Base-by-base conservation (phyloP, 2,888 invertebrate species). In the Cephonodes hylas region DNA sequence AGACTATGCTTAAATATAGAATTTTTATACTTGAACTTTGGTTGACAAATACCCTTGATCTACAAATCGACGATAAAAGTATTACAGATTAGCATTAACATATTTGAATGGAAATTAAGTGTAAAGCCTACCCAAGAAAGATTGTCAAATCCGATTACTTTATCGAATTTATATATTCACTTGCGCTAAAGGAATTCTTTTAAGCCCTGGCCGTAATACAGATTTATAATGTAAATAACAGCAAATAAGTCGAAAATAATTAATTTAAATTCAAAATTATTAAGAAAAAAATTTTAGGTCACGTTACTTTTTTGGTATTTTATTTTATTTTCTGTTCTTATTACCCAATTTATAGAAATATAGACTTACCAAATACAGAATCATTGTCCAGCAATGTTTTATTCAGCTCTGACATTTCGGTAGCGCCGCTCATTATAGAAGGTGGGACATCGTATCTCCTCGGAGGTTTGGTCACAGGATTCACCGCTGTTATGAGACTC, bases 391-490 rank as follows among this genome's bases (percentile, higher is more conserved):
- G 93, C 73, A 97, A 93, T 68, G 96, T 97, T 81, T 96, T 95
- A 83, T 96, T 97, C 66, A 96, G 93, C 82, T 97, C 97, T 64
- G 96, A 96, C 88, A 96, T 95, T 87, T 97, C 97, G 5, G 96
- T 96, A 18, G 94, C 96, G 60, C 96, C 96, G 67, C 95, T 95
- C 59, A 94, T 94, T 22, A 95, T 94, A 5, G 96, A 95, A 10
- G 94, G 93, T 22, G 96, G 96, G 61, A 94, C 94, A 64, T 96
- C 96, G 69, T 96, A 96, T 65, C 96, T 93, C 58, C 97, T 91
- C 4, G 96, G 96, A 0, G 97, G 96, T 78, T 97, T 97, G 63
- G 96, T 96, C 18, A 97, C 96, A 0, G 97, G 97, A 87, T 97
- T 97, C 27, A 97, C 96, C 59, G 96, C 96, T 2, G 96, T 96